Evolutionary conservation across 2,888 invertebrate species (phyloP).

Genomic region (Sicus ferrugineus): DNA sequence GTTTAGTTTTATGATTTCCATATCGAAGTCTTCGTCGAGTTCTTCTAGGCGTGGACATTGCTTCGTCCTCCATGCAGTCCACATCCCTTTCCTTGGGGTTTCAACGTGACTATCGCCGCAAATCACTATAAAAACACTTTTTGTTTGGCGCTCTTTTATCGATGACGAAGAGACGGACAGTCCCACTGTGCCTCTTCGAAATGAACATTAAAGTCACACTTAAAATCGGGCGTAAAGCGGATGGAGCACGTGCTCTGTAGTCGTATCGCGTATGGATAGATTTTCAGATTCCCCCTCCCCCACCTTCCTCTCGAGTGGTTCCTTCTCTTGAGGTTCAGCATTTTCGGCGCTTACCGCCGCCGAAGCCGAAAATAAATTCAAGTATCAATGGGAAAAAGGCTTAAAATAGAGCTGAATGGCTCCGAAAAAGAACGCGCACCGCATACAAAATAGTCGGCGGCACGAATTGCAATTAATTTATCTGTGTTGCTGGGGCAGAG

Average conservation of each 20-base stretch:
- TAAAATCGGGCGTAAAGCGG: conserved; percentile 24
- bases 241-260: conserved; percentile 31
- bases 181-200: conserved; percentile 2
- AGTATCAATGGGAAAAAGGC: conserved; percentile 28
- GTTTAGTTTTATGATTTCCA: too few relatives aligned
- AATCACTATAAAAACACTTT: too few relatives aligned
- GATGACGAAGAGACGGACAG: too few relatives aligned
- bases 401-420: conserved; percentile 5
- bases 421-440: not conserved
- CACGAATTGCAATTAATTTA: conserved; percentile 34
- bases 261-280: not conserved
- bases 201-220: conserved; percentile 20
- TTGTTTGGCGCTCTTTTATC: too few relatives aligned
- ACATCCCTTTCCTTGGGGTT: too few relatives aligned
- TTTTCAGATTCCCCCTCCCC: not conserved
- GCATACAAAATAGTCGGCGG: conserved; percentile 14
- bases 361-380: conserved; percentile 27
- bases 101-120: too few relatives aligned
- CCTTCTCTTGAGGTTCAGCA: conserved; percentile 5
- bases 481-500: conserved; percentile 19
- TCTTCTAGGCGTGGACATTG: too few relatives aligned
- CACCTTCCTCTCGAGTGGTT: conserved; percentile 7
- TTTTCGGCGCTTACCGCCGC: conserved; percentile 18
- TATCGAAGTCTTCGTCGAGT: too few relatives aligned
- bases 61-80: too few relatives aligned